phyloP scores from a whole-genome alignment of 2,113 vertebrate genomes.

The Sinocyclocheilus anophthalmus region DNA sequence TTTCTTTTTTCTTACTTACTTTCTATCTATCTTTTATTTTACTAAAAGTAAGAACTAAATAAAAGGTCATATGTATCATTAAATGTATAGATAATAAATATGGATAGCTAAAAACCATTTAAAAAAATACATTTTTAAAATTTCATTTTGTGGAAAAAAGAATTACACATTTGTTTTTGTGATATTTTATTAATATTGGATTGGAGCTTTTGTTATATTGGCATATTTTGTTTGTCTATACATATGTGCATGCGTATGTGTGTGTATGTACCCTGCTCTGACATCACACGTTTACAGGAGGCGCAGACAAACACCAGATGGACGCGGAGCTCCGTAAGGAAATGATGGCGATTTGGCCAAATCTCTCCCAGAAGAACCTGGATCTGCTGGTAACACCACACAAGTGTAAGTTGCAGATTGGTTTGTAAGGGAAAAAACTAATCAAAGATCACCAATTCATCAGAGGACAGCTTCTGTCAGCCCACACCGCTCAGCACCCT shows the following conservation, averaged over 20 bases:
- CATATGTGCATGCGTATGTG: conserved; percentile 48
- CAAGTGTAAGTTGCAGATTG: conserved; percentile 84
- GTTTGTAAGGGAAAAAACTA: conserved; percentile 38
- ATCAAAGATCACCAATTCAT: conserved; percentile 51
- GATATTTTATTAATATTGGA: neutral
- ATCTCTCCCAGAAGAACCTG: conserved; percentile 91
- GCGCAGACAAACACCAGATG: conserved; percentile 95
- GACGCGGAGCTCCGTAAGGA: conserved; percentile 91
- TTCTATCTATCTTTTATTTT: neutral
- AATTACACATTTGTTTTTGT: neutral
- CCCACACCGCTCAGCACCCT: conserved; percentile 55
- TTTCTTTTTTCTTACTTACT: neutral
- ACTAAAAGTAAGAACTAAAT: too few relatives aligned
- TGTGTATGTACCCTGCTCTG: conserved; percentile 11
- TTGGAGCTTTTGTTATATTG: neutral
- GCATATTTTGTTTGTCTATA: neutral
- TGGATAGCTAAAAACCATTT: too few relatives aligned
- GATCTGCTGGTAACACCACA: conserved; percentile 94
- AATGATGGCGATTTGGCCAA: conserved; percentile 97
- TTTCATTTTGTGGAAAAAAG: too few relatives aligned
- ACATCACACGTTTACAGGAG: conserved; percentile 71
- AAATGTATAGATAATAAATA: too few relatives aligned
- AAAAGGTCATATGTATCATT: too few relatives aligned
- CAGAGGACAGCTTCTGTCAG: conserved; percentile 56
- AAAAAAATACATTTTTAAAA: too few relatives aligned